Percentiles rank a stretch among this genome's conserved stretches.
Conservation (phyloP, 2,888 invertebrate genomes). For the Hydraecia micacea region DNA sequence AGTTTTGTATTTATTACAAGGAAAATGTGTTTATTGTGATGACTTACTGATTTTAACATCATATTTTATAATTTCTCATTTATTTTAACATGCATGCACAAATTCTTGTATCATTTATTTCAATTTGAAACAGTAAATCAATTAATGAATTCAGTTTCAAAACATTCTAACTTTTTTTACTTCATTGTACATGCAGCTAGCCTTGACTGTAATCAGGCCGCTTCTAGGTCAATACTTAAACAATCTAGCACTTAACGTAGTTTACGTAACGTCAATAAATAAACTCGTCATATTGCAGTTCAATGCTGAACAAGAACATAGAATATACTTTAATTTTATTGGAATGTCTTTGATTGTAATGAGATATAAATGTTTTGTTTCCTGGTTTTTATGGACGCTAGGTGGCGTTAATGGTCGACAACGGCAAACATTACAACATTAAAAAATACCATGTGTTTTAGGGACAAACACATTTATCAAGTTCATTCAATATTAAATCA, state of each 20-base stretch:
- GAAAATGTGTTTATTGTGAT: slow-evolving; percentile 4
- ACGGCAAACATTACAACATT: neutral
- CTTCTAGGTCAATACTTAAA: slow-evolving; percentile 38
- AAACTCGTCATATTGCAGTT: slow-evolving; percentile 15
- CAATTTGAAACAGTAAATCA: neutral
- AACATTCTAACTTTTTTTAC: slow-evolving; percentile 1
- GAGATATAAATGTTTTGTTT: neutral
- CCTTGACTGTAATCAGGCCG: slow-evolving; percentile 38
- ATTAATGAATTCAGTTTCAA: slow-evolving; percentile 13
- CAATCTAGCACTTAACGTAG: slow-evolving; percentile 28
- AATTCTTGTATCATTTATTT: neutral
- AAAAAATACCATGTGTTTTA: slow-evolving; percentile 10
- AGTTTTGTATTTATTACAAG: neutral
- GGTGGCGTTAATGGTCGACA: neutral
- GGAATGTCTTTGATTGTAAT: neutral
- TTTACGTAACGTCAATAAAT: neutral
- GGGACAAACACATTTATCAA: neutral
- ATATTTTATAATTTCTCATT: neutral
- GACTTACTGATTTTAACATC: neutral
- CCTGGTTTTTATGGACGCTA: neutral
- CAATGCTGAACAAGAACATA: slow-evolving; percentile 3
- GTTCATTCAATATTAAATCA: neutral
- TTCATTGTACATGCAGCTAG: slow-evolving; percentile 17
- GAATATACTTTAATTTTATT: slow-evolving; percentile 2
- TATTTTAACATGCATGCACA: slow-evolving; percentile 1